phyloP scores from a whole-genome alignment of 1,140 invertebrate genomes.

The Lepeophtheirus salmonis region DNA sequence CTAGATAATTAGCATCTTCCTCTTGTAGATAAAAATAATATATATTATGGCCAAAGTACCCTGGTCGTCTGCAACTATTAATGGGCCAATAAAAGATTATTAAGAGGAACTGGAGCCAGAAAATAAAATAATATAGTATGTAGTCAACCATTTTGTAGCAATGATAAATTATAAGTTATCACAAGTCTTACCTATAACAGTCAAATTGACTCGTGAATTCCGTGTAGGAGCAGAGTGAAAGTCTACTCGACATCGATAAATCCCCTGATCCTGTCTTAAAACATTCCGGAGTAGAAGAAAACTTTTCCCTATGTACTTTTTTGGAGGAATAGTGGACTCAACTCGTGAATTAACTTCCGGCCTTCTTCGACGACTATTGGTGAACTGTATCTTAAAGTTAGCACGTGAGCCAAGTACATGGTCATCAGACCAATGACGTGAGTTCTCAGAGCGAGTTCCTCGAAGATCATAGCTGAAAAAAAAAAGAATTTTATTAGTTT shows the following conservation, averaged over 20 bases:
- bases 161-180: no score
- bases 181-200: neutral
- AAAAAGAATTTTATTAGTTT: no score
- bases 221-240: slow-evolving; percentile 26
- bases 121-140: no score
- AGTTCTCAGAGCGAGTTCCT: neutral
- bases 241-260: slow-evolving; percentile 27
- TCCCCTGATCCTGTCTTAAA: slow-evolving; percentile 19
- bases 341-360: neutral
- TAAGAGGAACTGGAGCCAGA: no score
- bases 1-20: no score
- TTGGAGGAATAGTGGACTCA: neutral
- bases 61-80: no score
- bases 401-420: neutral
- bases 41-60: no score
- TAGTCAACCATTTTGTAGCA: no score
- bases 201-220: slow-evolving; percentile 20
- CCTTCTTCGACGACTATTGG: neutral
- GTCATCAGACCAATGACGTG: slow-evolving; percentile 1
- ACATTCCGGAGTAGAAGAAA: neutral
- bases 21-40: no score
- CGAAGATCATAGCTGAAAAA: slow-evolving; percentile 3
- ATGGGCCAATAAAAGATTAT: no score
- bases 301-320: neutral
- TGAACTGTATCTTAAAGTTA: neutral